These are phyloP conservation scores for Brevimyrus niger DNA, from an alignment of 2,113 vertebrate genomes.

Conservation along the genomic window DNA sequence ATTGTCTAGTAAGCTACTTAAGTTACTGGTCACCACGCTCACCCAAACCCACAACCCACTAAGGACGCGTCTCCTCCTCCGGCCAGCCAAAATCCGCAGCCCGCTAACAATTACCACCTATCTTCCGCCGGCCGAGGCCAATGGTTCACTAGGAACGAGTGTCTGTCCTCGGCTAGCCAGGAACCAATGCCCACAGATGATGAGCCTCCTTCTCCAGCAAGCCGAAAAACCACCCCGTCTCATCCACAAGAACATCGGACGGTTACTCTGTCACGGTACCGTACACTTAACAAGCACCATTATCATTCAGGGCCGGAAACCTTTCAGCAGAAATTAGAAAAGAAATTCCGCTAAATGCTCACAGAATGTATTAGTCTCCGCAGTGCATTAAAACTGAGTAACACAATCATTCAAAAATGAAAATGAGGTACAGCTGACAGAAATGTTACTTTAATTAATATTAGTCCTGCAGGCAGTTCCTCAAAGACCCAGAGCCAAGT, in stretches of 20 bases:
- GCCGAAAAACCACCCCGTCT: background rate
- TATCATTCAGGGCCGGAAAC: background rate
- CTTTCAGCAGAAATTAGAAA: background rate
- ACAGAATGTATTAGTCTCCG: background rate
- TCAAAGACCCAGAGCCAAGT: background rate
- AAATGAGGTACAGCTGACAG: background rate
- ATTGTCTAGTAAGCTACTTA: background rate
- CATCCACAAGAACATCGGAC: background rate
- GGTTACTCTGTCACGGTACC: background rate
- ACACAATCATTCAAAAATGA: background rate
- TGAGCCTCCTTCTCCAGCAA: background rate
- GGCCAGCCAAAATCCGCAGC: background rate
- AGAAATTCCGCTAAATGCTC: background rate
- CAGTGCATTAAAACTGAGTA: background rate
- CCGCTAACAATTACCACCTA: background rate
- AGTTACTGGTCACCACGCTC: background rate
- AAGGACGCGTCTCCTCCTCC: background rate
- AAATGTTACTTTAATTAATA: conserved; percentile 3
- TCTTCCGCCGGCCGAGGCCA: background rate
- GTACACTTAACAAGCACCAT: background rate
- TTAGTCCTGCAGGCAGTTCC: background rate
- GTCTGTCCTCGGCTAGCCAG: background rate
- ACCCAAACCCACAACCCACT: background rate
- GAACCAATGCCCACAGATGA: background rate
- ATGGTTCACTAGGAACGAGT: background rate